Base-by-base conservation (phyloP, 2,113 vertebrate species). In the Tachysurus fulvidraco region DNA sequence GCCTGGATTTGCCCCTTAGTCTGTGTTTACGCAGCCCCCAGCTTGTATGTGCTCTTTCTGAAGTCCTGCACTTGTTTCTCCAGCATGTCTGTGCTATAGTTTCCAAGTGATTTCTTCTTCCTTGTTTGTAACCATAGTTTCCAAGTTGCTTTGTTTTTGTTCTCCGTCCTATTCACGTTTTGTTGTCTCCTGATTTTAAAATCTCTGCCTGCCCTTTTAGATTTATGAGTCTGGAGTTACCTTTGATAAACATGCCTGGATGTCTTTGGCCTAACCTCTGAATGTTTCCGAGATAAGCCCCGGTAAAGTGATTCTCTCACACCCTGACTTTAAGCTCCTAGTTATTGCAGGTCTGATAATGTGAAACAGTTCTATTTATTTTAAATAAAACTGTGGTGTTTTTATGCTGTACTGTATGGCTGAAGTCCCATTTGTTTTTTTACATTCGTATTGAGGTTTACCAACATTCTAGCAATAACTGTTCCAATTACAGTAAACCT, bases 261-360 rank as follows among this genome's bases (percentile, higher is more conserved):
- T 80, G 78, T 59, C 78, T 80, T 80, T 80, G 54, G 59, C 78
- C 55, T 79, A 52, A 79, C 77, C 77, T 80, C 55, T 80, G 30
- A 21, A 80, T 59, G 28, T 36, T 80, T 59, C 54, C 0, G 9
- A 59, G 78, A 80, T 80, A 59, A 80, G 78, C 30, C 78, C 36
- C 17, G 13, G 55, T 21, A 60, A 57, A 59, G 55, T 41, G 78
- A 80, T 5, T 80, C 54, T 36, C 21, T 28, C 77, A 19, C 54
- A 57, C 57, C 77, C 54, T 28, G 52, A 79, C n/a, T 57, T 10
- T 57, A 59, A 30, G 17, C 54, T 80, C 11, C 1, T 11, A 23
- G 28, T 60, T 80, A 7, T 59, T 80, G 28, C 28, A 80, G 17
- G 41, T 41, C 77, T 59, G 54, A 80, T 21, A 36, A 2, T 36